Evolutionary conservation across 2,888 invertebrate species (phyloP), one percentile per base, ranked within the genome.

Genomic region (Synanthedon andrenaeformis): DNA sequence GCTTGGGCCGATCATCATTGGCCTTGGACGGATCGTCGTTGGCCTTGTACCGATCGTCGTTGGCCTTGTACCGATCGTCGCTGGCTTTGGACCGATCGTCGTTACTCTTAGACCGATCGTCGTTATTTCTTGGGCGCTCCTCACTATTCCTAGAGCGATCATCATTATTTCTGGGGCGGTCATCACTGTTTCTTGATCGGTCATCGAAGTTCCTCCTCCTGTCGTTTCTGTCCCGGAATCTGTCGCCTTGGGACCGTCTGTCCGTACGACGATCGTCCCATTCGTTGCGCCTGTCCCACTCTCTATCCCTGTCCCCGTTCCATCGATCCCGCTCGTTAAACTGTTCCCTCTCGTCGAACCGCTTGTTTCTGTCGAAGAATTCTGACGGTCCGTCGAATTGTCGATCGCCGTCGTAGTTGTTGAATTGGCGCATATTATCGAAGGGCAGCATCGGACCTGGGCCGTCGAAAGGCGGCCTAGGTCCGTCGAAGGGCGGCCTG

Each of bases 271-370:
- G 64, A 19, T 78, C 79, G 17, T 81, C 80, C 77, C 80, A 78
- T 23, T 77, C 80, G 49, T 65, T 69, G 41, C 76, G 60, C 41
- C 52, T 76, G 76, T 10, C 74, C 62, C 6, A 77, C 67, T 53
- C 52, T 49, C 52, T 53, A 19, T 55, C 53, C 19, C 72, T 62
- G 2, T 75, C 76, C n/a, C 76, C 74, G 51, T 74, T 77, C 85
- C 82, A 79, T 0, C 23, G 13, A 12, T 70, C 72, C 42, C 82
- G 66, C 1, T 85, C 86, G 42, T 73, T 74, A 57, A 70, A 83
- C 56, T 72, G 72, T 12, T 82, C 84, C 48, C 83, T 67, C 0
- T 86, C 85, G 1, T 85, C 87, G 59, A 81, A 86, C 42, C 84
- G 71, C 52, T 83, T 69, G 51, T 73, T 75, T 41, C 87, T 70